Percentiles rank a stretch among this genome's conserved stretches.
Evolutionary conservation across 2,888 invertebrate species (phyloP).

Genomic region (Empis stercorea): DNA sequence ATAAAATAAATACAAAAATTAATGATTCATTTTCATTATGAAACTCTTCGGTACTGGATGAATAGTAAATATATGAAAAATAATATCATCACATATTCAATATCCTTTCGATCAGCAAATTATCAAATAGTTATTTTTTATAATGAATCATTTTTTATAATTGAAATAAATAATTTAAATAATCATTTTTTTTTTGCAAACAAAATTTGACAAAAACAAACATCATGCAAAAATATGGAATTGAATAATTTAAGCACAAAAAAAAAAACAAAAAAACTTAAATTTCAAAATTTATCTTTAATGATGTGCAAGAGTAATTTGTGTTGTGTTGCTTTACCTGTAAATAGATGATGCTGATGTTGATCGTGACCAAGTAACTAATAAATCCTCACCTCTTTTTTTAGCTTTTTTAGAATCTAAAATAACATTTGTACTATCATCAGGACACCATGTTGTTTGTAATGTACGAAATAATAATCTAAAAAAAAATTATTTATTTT

Average conservation of each 20-base stretch:
- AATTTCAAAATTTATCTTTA: background rate
- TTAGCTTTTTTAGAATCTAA: slow-evolving; percentile 44
- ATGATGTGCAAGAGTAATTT: slow-evolving; percentile 14
- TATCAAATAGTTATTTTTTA: too few species aligned
- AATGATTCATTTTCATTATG: slow-evolving; percentile 1
- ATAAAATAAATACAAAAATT: slow-evolving; percentile 1
- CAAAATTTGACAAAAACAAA: background rate
- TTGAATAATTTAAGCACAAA: background rate
- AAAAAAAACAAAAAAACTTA: background rate
- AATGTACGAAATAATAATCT: slow-evolving; percentile 58
- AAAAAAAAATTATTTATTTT: slow-evolving; percentile 14
- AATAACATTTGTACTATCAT: slow-evolving; percentile 59
- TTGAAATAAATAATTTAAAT: too few species aligned
- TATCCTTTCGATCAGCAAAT: too few species aligned
- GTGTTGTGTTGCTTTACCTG: slow-evolving; percentile 38
- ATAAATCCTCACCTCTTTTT: slow-evolving; percentile 48
- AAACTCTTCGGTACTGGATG: too few species aligned
- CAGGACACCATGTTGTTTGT: slow-evolving; percentile 57
- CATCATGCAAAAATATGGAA: slow-evolving; percentile 2
- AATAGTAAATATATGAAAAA: slow-evolving; percentile 2
- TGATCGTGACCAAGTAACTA: slow-evolving; percentile 48
- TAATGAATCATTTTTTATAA: too few species aligned
- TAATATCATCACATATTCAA: background rate
- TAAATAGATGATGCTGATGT: slow-evolving; percentile 47
- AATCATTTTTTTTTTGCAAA: too few species aligned